Evolutionary conservation across 2,797 vertebrate genomes (phyloP).

Genomic region (Xiphophorus birchmanni): DNA sequence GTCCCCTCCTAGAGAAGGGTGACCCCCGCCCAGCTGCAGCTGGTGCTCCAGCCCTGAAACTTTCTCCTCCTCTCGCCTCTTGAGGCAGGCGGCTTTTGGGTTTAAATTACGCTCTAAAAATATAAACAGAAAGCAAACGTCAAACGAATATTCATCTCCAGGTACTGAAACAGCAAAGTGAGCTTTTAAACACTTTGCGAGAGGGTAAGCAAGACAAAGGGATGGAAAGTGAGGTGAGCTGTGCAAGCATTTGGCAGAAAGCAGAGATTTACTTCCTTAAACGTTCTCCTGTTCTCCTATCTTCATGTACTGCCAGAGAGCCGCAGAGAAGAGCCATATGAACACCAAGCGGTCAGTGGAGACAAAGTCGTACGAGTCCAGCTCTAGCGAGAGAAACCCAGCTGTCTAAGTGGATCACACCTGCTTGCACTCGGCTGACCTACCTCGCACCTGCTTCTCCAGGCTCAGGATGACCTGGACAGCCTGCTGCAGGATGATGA

Average conservation of each 20-base stretch:
- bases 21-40: constrained; percentile 90
- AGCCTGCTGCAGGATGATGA: constrained; percentile 98
- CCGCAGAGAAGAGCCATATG: constrained; percentile 41
- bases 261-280: constrained; percentile 61
- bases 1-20: constrained; percentile 88
- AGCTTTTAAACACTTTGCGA: constrained; percentile 16
- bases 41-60: constrained; percentile 92
- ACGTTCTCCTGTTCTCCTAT: constrained; percentile 45
- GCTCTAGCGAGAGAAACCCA: constrained; percentile 31
- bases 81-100: constrained; percentile 97
- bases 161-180: constrained; percentile 8
- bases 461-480: constrained; percentile 99
- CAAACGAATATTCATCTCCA: neutral
- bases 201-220: constrained; percentile 37
- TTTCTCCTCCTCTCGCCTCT: constrained; percentile 98
- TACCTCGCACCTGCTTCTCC: constrained; percentile 99
- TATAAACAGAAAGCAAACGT: constrained; percentile 9
- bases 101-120: constrained; percentile 94
- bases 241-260: constrained; percentile 63
- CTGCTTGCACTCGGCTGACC: constrained; percentile 73
- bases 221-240: constrained; percentile 44
- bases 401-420: constrained; percentile 41
- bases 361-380: constrained; percentile 19
- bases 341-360: constrained; percentile 31
- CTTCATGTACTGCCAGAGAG: constrained; percentile 20